Base-by-base conservation (phyloP, 2,888 invertebrate genomes). In the Encarsia formosa region DNA sequence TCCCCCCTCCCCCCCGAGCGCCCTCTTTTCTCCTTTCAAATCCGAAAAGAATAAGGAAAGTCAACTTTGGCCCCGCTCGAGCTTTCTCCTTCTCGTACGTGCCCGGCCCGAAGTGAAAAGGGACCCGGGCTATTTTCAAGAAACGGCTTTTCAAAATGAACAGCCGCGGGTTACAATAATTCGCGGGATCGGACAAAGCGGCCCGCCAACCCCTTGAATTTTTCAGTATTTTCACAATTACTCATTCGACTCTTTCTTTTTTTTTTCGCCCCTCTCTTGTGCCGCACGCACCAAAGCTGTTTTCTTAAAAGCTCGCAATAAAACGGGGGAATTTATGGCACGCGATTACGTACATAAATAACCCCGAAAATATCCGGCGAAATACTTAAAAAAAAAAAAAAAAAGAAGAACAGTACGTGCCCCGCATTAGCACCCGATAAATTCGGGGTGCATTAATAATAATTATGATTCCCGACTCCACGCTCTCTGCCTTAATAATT, bases 381-480 rank as follows among this genome's bases (percentile, higher is more conserved):
- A n/a, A n/a, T n/a, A n/a, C n/a, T n/a, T n/a, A n/a, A n/a, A n/a
- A n/a, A n/a, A n/a, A n/a, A n/a, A n/a, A n/a, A n/a, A n/a, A n/a
- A n/a, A n/a, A n/a, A n/a, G n/a, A n/a, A n/a, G n/a, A n/a, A n/a
- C n/a, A n/a, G n/a, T n/a, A n/a, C n/a, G n/a, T n/a, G n/a, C n/a
- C n/a, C n/a, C n/a, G n/a, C n/a, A n/a, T n/a, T n/a, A n/a, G n/a
- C n/a, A n/a, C n/a, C n/a, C n/a, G 39, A 47, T 46, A 54, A 50
- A 54, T 54, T 54, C 29, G 35, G 43, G 47, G 45, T 50, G 48
- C 50, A 54, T 54, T 54, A 54, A 54, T 54, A 54, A 54, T 54
- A 54, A 54, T 54, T 50, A 54, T 43, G 34, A 54, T 50, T 54
- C 47, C 32, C 38, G 35, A 35, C 44, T n/a, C n/a, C n/a, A n/a